phyloP scores from a whole-genome alignment of 2,113 vertebrate species.

The Nycticebus coucang region DNA sequence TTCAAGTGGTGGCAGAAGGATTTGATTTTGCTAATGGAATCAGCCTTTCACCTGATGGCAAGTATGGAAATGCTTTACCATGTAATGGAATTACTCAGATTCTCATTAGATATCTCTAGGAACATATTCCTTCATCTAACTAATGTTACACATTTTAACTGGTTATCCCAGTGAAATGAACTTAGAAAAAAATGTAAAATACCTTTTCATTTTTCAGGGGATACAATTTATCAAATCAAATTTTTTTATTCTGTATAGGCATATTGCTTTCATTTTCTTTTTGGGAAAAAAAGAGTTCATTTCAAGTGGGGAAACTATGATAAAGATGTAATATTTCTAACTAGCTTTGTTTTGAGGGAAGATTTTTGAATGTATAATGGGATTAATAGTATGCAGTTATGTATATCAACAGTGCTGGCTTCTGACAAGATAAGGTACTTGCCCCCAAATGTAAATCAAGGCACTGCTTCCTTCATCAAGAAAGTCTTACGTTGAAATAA shows the following conservation, averaged over 20 bases:
- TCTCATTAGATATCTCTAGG: neutral
- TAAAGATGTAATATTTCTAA: neutral
- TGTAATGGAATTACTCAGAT: neutral
- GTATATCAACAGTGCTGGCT: neutral
- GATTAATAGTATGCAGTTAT: neutral
- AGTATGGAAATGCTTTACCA: conserved; percentile 83
- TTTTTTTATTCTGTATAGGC: neutral
- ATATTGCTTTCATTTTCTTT: neutral
- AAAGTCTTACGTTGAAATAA: neutral
- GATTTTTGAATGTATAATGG: neutral
- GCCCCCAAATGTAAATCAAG: neutral
- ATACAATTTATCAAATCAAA: neutral
- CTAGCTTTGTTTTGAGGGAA: neutral
- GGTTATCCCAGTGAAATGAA: neutral
- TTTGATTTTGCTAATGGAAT: conserved; percentile 93
- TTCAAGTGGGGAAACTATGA: neutral
- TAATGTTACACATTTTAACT: neutral
- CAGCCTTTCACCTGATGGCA: conserved; percentile 91
- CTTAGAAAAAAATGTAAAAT: conserved; percentile 21
- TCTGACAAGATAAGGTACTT: neutral
- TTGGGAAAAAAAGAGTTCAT: neutral
- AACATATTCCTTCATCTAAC: neutral
- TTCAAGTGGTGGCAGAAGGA: conserved; percentile 89
- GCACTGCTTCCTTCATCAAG: neutral
- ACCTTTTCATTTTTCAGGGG: neutral